Conservation (phyloP, 2,888 invertebrate species). For the Elmis aenea region DNA sequence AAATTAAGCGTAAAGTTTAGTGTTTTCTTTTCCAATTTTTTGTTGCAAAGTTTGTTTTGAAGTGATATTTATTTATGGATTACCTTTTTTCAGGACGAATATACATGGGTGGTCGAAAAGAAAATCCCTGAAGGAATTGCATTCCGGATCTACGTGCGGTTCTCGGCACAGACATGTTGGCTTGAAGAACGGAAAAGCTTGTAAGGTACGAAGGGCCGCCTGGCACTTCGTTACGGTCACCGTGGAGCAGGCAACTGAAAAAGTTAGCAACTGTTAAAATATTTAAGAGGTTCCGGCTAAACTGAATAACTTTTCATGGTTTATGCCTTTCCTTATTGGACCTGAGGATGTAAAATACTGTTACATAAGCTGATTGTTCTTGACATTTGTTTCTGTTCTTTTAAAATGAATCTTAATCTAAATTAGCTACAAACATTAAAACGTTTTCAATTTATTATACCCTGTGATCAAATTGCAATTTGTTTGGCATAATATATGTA, state of each 20-base stretch:
- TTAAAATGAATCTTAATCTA: constrained; percentile 1
- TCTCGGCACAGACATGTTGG: constrained; percentile 90
- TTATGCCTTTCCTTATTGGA: constrained; percentile 5
- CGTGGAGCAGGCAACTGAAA: constrained; percentile 87
- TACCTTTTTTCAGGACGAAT: constrained; percentile 85
- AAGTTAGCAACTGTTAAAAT: constrained; percentile 34
- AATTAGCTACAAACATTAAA: too few species aligned
- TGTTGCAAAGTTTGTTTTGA: too few species aligned
- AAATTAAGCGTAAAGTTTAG: too few species aligned
- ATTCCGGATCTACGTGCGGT: constrained; percentile 85
- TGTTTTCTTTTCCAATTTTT: too few species aligned
- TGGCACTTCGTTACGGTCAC: constrained; percentile 91
- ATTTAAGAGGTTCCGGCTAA: constrained; percentile 12
- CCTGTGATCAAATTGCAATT: too few species aligned
- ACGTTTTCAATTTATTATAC: too few species aligned
- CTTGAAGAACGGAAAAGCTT: constrained; percentile 89
- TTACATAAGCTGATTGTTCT: constrained; percentile 7
- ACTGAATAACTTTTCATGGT: constrained; percentile 12
- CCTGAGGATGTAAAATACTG: constrained; percentile 2
- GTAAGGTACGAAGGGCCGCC: constrained; percentile 81
- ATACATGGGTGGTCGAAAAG: constrained; percentile 91
- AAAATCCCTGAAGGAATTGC: constrained; percentile 89
- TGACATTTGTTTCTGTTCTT: constrained; percentile 5
- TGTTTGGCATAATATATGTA: too few species aligned
- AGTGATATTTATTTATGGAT: constrained; percentile 25